These are phyloP conservation scores for Thamnaconus septentrionalis DNA, from an alignment of 2,113 vertebrate species.

Conservation along the genomic window DNA sequence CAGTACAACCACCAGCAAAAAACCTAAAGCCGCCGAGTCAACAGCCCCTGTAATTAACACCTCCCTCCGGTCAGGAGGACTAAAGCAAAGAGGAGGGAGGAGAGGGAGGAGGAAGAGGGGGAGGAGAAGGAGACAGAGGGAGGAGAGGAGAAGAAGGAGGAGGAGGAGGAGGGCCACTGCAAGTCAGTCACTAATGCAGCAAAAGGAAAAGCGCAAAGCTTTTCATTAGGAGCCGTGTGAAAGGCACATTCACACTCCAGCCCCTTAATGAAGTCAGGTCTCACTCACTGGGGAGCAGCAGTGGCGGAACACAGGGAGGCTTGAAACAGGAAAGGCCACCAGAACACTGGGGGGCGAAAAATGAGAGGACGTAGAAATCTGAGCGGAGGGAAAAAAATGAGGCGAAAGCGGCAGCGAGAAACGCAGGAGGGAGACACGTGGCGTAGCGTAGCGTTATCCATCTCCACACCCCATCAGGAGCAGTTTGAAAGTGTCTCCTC, in stretches of 20 bases:
- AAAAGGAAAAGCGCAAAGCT: conserved; percentile 86
- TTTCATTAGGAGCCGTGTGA: conserved; percentile 92
- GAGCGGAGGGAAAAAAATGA: conserved; percentile 30
- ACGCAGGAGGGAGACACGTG: conserved; percentile 12
- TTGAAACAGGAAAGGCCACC: conserved; percentile 27
- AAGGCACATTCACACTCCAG: conserved; percentile 87
- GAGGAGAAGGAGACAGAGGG: conserved; percentile 42
- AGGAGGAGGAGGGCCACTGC: conserved; percentile 63
- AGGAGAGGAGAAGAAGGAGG: conserved; percentile 50
- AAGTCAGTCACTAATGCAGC: conserved; percentile 72
- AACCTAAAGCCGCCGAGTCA: conserved; percentile 85
- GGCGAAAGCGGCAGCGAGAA: conserved; percentile 31
- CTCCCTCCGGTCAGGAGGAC: conserved; percentile 71
- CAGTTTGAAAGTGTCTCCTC: no score
- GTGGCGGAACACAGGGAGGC: conserved; percentile 3
- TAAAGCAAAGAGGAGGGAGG: conserved; percentile 40
- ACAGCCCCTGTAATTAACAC: conserved; percentile 82
- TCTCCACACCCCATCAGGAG: no score
- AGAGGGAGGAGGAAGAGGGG: conserved; percentile 50
- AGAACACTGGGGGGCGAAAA: conserved; percentile 16
- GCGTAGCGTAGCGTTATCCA: no score
- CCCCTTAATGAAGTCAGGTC: conserved; percentile 89
- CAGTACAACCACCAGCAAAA: conserved; percentile 73
- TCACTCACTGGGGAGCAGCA: conserved; percentile 79
- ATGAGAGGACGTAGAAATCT: conserved; percentile 38